These are phyloP conservation scores for Drosophila arawakana DNA, from an alignment of 1,140 invertebrate genomes.

Conservation along the genomic window DNA sequence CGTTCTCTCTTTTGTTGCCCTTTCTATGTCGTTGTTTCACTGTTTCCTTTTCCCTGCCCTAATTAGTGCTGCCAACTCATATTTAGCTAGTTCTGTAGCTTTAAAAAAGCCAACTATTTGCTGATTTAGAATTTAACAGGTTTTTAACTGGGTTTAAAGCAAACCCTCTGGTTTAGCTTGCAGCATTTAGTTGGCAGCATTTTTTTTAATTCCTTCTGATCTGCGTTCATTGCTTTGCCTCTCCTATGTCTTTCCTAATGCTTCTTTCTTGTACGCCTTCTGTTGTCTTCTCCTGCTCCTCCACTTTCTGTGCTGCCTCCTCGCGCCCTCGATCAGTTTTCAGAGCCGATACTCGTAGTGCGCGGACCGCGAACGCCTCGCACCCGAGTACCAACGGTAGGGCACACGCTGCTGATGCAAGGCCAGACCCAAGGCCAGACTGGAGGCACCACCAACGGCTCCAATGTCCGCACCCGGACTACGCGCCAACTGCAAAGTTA, in stretches of 20 bases:
- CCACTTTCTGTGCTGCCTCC: background rate
- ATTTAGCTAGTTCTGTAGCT: no score
- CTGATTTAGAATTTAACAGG: no score
- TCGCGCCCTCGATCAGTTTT: conserved; percentile 9
- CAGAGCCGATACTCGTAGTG: conserved; percentile 79
- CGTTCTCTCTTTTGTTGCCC: background rate
- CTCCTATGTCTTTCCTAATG: no score
- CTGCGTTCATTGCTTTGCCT: no score
- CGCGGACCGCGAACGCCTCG: conserved; percentile 77
- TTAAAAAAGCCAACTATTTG: no score
- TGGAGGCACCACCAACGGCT: conserved; percentile 17
- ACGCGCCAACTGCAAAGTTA: conserved; percentile 77
- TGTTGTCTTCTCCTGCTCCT: background rate
- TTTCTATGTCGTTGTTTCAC: background rate
- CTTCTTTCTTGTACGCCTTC: no score
- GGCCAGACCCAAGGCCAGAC: conserved; percentile 39
- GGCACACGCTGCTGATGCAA: conserved; percentile 68
- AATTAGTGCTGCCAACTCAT: no score
- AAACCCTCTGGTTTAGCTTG: no score
- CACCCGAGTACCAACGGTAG: conserved; percentile 81
- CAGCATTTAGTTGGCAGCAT: no score
- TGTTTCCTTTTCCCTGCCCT: no score
- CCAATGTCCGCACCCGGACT: conserved; percentile 76
- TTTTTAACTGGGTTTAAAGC: no score
- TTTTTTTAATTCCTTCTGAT: no score